These are phyloP conservation scores for Chrysemys picta DNA, from an alignment of 2,113 vertebrate species.

Conservation along the genomic window DNA sequence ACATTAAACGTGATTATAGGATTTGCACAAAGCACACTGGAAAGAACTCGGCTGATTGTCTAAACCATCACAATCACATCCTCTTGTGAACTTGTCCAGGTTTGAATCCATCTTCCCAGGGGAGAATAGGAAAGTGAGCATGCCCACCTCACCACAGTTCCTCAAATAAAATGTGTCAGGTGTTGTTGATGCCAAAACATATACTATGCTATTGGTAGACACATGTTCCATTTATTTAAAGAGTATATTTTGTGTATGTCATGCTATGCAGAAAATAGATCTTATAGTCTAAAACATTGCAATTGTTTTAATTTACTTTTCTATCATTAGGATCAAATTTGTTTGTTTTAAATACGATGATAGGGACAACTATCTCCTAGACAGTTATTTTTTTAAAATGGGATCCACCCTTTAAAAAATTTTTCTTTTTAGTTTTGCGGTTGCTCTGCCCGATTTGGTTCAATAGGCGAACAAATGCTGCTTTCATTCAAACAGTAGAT, in stretches of 20 bases:
- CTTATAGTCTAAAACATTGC: background rate
- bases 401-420: slow-evolving; percentile 30
- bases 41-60: background rate
- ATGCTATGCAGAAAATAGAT: background rate
- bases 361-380: background rate
- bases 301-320: background rate
- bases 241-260: background rate
- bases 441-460: background rate
- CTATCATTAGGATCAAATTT: background rate
- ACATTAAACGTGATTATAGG: background rate
- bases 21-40: background rate
- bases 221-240: background rate
- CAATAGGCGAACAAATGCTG: slow-evolving; percentile 44
- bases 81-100: background rate
- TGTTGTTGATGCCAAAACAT: background rate
- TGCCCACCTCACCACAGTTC: background rate
- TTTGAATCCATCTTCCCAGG: background rate
- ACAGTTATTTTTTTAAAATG: background rate
- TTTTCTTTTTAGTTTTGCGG: slow-evolving; percentile 30
- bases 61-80: background rate
- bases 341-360: background rate
- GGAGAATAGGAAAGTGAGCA: background rate
- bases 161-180: background rate
- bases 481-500: slow-evolving; percentile 51
- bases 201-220: background rate